These are phyloP conservation scores for Poeciliopsis prolifica DNA, from an alignment of 2,113 vertebrate species.

Conservation along the genomic window DNA sequence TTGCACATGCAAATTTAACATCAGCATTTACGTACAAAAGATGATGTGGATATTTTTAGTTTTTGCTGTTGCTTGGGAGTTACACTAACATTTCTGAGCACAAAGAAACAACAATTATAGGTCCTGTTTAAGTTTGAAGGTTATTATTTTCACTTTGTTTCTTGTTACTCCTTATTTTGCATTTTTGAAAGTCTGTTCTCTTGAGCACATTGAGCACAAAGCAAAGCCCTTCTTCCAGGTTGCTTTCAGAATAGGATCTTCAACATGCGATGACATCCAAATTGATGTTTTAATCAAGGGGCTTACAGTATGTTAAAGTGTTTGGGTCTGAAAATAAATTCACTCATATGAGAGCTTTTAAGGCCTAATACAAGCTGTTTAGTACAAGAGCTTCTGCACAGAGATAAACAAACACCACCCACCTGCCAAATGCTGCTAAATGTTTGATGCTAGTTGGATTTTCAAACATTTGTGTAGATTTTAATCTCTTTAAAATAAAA, in stretches of 20 bases:
- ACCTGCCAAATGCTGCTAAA: constrained; percentile 52
- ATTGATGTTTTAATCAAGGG: neutral
- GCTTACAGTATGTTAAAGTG: constrained; percentile 10
- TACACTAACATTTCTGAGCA: neutral
- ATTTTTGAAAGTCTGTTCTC: neutral
- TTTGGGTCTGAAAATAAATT: constrained; percentile 2
- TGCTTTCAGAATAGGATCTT: neutral
- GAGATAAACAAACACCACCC: constrained; percentile 44
- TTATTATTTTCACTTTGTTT: constrained; percentile 1
- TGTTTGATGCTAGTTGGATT: constrained; percentile 4
- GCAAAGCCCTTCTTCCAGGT: neutral
- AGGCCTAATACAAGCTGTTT: neutral
- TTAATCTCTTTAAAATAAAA: neutral
- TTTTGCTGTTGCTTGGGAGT: constrained; percentile 1
- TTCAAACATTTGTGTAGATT: constrained; percentile 3
- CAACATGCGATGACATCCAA: neutral
- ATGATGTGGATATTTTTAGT: constrained; percentile 1
- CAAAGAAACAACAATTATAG: neutral
- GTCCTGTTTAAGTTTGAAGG: neutral
- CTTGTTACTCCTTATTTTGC: neutral
- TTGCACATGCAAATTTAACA: neutral
- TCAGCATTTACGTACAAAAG: neutral
- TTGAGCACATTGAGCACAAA: neutral
- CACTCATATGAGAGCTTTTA: neutral
- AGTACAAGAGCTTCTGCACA: constrained; percentile 11